Percentiles rank a stretch among this genome's conserved stretches.
phyloP scores from a whole-genome alignment of 2,888 invertebrate species.

The Trachelus stipa region DNA sequence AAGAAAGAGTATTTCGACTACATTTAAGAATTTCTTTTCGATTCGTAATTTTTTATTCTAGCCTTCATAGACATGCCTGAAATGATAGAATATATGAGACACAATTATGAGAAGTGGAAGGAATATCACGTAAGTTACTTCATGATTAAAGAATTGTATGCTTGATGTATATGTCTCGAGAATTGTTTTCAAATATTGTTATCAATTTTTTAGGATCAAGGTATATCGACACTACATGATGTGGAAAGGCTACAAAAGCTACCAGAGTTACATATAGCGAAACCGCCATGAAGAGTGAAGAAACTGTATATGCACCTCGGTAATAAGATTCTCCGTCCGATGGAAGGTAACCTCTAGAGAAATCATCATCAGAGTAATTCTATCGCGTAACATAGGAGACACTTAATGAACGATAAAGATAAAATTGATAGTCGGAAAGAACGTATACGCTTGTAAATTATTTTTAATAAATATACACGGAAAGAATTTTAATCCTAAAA shows the following conservation, averaged over 20 bases:
- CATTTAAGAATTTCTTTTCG: neutral
- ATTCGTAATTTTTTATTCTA: constrained; percentile 56
- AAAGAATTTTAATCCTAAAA: no score
- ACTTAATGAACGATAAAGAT: neutral
- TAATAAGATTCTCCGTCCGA: constrained; percentile 9
- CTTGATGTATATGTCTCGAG: neutral
- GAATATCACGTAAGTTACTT: constrained; percentile 73
- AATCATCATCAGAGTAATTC: no score
- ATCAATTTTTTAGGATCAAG: constrained; percentile 68
- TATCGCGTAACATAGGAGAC: no score
- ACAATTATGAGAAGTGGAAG: constrained; percentile 93
- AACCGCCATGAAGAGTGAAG: constrained; percentile 15
- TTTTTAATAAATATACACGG: constrained; percentile 27
- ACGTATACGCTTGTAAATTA: constrained; percentile 27
- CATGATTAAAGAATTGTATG: no score
- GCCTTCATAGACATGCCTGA: constrained; percentile 95
- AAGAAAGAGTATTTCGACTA: neutral
- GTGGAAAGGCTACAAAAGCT: constrained; percentile 69
- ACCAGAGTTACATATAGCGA: constrained; percentile 49
- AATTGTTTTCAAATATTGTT: neutral
- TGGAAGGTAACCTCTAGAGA: constrained; percentile 1
- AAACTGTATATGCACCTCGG: constrained; percentile 15
- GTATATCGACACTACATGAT: constrained; percentile 79
- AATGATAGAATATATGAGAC: constrained; percentile 83
- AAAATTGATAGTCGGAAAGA: neutral